Conservation (phyloP, 2,797 vertebrate genomes). For the Coilia nasus region DNA sequence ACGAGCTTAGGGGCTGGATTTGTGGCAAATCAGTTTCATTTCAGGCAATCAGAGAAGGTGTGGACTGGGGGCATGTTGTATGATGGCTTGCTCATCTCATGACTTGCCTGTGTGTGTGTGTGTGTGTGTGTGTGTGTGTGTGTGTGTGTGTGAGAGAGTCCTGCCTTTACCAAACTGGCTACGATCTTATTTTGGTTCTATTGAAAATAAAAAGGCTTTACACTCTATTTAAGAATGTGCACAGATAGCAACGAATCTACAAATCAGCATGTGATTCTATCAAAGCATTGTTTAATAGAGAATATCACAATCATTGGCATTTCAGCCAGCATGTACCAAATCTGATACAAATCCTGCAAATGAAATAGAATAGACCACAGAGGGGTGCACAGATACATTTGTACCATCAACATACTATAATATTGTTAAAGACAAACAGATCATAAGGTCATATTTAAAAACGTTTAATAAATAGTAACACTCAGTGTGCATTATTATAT, state of each 20-base stretch:
- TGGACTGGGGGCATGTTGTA: constrained; percentile 30
- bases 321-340: not conserved
- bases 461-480: not conserved
- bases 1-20: constrained; percentile 84
- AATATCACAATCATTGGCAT: not conserved
- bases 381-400: too few relatives aligned
- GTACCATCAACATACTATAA: too few relatives aligned
- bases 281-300: not conserved
- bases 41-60: constrained; percentile 79
- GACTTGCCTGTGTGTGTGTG: not conserved
- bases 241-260: too few relatives aligned
- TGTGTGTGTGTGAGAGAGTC: not conserved
- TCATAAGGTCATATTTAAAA: not conserved
- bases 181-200: too few relatives aligned
- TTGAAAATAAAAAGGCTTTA: too few relatives aligned
- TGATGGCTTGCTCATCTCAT: not conserved
- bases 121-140: not conserved
- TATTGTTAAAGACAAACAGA: not conserved
- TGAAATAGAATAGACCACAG: not conserved
- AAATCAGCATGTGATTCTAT: not conserved
- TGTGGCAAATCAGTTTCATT: constrained; percentile 89
- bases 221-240: not conserved
- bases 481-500: not conserved
- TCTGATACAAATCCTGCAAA: not conserved
- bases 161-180: too few relatives aligned